Conservation (phyloP, 2,113 vertebrate genomes). For the Plecotus auritus region DNA sequence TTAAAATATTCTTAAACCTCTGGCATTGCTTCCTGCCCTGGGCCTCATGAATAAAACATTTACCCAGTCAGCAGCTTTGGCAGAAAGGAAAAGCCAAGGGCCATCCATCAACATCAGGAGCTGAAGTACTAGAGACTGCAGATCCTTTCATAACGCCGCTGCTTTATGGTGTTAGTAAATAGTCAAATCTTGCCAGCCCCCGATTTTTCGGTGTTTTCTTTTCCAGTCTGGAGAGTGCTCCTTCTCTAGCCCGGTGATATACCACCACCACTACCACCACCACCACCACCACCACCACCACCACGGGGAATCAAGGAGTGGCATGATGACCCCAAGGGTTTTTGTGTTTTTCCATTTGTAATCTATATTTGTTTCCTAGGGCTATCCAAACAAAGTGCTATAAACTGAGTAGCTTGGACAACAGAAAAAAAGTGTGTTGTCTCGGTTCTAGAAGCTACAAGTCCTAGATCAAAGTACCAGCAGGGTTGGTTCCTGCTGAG, state of each 20-base stretch:
- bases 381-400: not conserved
- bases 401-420: not conserved
- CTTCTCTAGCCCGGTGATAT: conserved; percentile 72
- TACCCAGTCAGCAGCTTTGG: conserved; percentile 90
- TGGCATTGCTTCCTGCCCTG: conserved; percentile 86
- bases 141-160: conserved; percentile 82
- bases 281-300: not conserved
- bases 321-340: not conserved
- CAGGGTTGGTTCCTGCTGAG: not conserved
- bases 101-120: conserved; percentile 90
- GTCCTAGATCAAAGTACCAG: not conserved
- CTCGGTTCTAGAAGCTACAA: not conserved
- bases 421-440: not conserved
- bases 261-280: not conserved
- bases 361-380: not conserved
- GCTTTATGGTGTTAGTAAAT: conserved; percentile 80
- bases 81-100: conserved; percentile 83
- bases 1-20: conserved; percentile 94
- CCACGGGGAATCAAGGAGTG: conserved; percentile 15
- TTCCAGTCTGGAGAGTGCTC: conserved; percentile 65
- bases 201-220: conserved; percentile 73
- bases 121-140: conserved; percentile 82
- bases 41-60: conserved; percentile 93
- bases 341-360: not conserved
- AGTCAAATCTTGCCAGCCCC: conserved; percentile 56